phyloP scores from a whole-genome alignment of 2,113 vertebrate genomes.

The Cavia aperea region DNA sequence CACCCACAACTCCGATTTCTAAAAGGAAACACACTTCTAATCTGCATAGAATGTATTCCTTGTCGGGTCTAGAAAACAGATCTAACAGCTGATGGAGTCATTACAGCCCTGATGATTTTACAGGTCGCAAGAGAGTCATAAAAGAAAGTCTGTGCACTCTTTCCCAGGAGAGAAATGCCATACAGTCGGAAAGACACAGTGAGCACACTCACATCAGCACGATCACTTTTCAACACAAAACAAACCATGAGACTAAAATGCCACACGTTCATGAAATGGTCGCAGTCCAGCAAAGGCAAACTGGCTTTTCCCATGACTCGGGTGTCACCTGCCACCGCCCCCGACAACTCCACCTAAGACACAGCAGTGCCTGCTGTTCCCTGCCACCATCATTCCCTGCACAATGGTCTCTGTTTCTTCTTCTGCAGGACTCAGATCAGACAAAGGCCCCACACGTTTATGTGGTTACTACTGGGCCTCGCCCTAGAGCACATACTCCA shows the following conservation, averaged over 20 bases:
- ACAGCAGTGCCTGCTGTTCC: neutral
- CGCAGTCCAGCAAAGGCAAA: neutral
- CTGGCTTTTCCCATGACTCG: neutral
- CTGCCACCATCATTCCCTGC: neutral
- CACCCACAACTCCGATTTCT: neutral
- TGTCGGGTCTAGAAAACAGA: conserved; percentile 21
- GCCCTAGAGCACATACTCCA: too few relatives aligned
- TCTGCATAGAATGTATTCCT: neutral
- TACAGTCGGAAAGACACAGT: neutral
- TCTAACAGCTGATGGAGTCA: conserved; percentile 24
- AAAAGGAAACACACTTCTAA: conserved; percentile 15
- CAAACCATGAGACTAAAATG: neutral
- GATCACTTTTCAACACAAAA: neutral
- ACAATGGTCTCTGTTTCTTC: neutral
- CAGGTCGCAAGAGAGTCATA: conserved; percentile 23
- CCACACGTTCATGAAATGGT: neutral
- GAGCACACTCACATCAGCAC: neutral
- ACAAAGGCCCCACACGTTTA: too few relatives aligned
- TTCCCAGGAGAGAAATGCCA: neutral
- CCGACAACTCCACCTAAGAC: neutral
- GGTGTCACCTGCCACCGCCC: neutral
- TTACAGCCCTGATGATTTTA: neutral
- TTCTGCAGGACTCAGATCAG: neutral
- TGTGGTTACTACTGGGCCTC: neutral
- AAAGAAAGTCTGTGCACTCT: neutral